Evolutionary conservation across 2,797 vertebrate species (phyloP), one percentile per base, ranked within the genome.

Genomic region (Acrossocheilus fasciatus): DNA sequence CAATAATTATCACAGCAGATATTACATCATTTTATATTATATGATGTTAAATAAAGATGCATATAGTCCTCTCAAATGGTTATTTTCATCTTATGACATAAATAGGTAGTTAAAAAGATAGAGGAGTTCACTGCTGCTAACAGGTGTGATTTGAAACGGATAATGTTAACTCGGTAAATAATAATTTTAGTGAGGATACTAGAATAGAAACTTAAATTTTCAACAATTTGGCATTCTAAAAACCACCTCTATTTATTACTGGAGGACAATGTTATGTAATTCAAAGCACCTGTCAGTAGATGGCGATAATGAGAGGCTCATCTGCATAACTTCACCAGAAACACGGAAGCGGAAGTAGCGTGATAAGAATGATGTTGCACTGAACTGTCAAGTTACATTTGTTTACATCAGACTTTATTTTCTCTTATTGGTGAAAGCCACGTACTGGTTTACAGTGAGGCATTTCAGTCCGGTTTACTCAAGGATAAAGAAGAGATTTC

Each of bases 341-440:
- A 81, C 69, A 30, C 84, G 84, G 84, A 89, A 87, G 75, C 57
- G 83, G 86, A 87, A 87, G 83, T 59, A 12, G 23, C 57, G 23
- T 3, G 45, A 7, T 1, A 76, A 64, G 14, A 77, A n/a, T 82
- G 18, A 78, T 36, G 36, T 10, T 41, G 66, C 76, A 41, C 52
- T 52, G 30, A 81, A n/a, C 78, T 66, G 74, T 79, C 64, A 70
- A 30, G 14, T 88, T 82, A 17, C 84, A 30, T 12, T 66, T 41
- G 72, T 81, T 81, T 84, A 62, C 86, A 43, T 66, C 85, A 85
- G 81, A 26, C 57, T 73, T 72, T 70, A 23, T 1, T 30, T 83
- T 45, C n/a, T 7, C 11, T 54, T 36, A 23, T n/a, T 12, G 23
- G 3, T 17, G 34, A 78, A 66, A 72, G 74, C 52, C 39, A 83